Conservation (phyloP, 2,113 vertebrate genomes). For the Zosterops hypoxanthus region DNA sequence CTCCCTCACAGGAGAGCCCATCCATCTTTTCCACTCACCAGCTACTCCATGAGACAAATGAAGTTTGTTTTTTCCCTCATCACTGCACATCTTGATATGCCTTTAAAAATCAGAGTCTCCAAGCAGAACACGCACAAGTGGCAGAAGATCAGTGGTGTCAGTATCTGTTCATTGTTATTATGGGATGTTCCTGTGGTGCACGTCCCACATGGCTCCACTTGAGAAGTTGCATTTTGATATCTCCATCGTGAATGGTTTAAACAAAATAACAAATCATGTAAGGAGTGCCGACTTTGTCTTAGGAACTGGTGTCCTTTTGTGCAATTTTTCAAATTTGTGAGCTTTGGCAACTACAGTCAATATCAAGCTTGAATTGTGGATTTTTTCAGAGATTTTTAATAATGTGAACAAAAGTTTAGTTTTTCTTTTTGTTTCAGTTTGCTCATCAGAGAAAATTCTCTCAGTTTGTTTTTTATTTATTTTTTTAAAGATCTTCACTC, state of each 20-base stretch:
- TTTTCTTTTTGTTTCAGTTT: background rate
- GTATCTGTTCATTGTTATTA: background rate
- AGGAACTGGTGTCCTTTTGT: background rate
- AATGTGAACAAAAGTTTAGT: rapidly evolving
- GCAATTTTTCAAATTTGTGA: background rate
- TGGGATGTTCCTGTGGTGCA: background rate
- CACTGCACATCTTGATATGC: rapidly evolving
- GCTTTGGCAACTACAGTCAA: background rate
- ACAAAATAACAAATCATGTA: background rate
- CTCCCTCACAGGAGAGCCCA: background rate
- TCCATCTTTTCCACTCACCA: background rate
- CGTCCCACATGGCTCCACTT: background rate
- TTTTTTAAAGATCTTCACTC: background rate
- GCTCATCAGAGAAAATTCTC: background rate
- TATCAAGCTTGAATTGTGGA: background rate
- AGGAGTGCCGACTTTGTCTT: background rate
- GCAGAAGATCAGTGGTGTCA: background rate
- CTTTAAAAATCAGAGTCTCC: background rate
- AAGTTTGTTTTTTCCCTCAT: background rate
- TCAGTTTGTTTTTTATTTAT: background rate
- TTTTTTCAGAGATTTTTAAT: background rate
- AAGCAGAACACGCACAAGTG: background rate
- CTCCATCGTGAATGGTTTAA: background rate
- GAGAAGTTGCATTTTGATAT: background rate
- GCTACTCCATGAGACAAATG: background rate